phyloP scores from a whole-genome alignment of 2,888 invertebrate genomes.

The Cyclophora punctaria region DNA sequence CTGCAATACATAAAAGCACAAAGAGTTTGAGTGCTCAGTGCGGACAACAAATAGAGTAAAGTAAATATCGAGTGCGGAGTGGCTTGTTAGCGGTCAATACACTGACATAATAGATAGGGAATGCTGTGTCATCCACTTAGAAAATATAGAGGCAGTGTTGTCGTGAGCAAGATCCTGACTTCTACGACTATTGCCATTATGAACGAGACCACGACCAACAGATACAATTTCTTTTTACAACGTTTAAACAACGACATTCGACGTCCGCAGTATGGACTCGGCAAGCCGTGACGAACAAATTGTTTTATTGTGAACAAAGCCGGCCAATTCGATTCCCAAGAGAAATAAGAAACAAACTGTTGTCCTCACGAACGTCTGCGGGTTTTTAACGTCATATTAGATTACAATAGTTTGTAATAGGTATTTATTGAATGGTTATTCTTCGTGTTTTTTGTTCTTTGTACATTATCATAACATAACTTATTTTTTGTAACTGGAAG shows the following conservation, averaged over 20 bases:
- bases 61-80: too few relatives aligned
- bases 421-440: too few relatives aligned
- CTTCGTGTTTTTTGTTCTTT: too few relatives aligned
- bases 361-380: not conserved
- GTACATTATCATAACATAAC: too few relatives aligned
- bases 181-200: conserved; percentile 28
- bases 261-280: conserved; percentile 19
- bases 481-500: too few relatives aligned
- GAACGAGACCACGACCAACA: conserved; percentile 30
- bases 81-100: conserved; percentile 29
- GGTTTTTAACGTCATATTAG: not conserved
- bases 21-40: conserved; percentile 2
- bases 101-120: conserved; percentile 34
- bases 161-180: conserved; percentile 25
- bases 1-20: conserved; percentile 1
- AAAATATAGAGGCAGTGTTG: conserved; percentile 20
- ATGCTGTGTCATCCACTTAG: conserved; percentile 46
- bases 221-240: conserved; percentile 29
- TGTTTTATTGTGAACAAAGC: conserved; percentile 20
- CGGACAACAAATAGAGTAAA: not conserved
- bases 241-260: conserved; percentile 28
- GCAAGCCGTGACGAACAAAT: conserved; percentile 24
- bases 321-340: conserved; percentile 25
- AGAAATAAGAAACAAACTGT: conserved; percentile 27
- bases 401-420: too few relatives aligned